phyloP scores from a whole-genome alignment of 2,113 vertebrate species.

The Argyrosomus japonicus region DNA sequence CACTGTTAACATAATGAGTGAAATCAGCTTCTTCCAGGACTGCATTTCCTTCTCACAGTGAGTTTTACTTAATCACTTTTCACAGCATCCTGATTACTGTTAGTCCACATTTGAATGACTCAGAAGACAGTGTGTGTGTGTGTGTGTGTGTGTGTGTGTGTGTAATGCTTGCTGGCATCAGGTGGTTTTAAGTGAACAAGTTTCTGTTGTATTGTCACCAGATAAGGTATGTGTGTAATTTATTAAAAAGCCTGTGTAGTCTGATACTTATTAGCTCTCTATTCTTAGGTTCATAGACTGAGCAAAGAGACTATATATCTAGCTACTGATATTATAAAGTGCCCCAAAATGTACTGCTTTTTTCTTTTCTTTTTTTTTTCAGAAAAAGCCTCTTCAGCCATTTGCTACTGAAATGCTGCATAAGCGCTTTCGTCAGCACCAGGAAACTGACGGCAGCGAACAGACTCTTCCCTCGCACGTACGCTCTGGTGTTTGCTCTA shows the following conservation, averaged over 20 bases:
- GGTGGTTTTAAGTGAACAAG: background rate
- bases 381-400: conserved; percentile 63
- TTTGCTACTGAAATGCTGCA: conserved; percentile 63
- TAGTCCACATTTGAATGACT: background rate
- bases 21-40: conserved; percentile 38
- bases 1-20: conserved; percentile 46
- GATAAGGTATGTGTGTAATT: background rate
- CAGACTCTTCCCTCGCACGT: background rate
- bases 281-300: conserved; percentile 25
- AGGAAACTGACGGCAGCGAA: conserved; percentile 44
- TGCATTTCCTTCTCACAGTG: conserved; percentile 22
- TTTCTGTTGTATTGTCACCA: background rate
- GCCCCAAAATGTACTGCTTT: conserved; percentile 24
- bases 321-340: conserved; percentile 60
- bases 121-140: background rate
- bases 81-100: conserved; percentile 12
- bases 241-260: conserved; percentile 4
- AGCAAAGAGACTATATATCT: conserved; percentile 35
- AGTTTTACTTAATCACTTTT: conserved; percentile 14
- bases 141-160: background rate
- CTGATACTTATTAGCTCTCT: conserved; percentile 25
- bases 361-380: conserved; percentile 23
- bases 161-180: conserved; percentile 9
- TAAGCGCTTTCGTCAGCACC: conserved; percentile 61
- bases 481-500: background rate